Percentiles rank a stretch among this genome's conserved stretches.
Evolutionary conservation across 2,888 invertebrate species (phyloP).

Genomic region (Cryptocephalus primarius): DNA sequence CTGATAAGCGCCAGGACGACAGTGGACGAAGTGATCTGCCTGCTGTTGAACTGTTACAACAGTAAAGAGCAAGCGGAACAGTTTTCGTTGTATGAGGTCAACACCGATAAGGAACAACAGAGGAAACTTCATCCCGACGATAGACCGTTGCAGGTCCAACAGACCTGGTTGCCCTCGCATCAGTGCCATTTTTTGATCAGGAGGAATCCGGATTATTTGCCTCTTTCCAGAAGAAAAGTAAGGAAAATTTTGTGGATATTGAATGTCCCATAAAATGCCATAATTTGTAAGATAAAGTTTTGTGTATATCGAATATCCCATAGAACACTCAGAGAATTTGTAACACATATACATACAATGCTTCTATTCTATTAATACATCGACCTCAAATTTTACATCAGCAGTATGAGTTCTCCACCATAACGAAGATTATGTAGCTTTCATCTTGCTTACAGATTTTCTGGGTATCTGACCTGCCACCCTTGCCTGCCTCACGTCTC

Average conservation of each 20-base stretch:
- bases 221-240: slow-evolving; percentile 42
- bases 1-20: slow-evolving; percentile 83
- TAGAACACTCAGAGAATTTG: too few species aligned
- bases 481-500: slow-evolving; percentile 34
- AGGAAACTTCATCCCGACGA: slow-evolving; percentile 82
- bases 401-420: too few species aligned
- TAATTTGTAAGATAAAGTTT: background rate
- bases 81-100: slow-evolving; percentile 79
- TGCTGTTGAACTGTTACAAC: slow-evolving; percentile 76
- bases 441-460: slow-evolving; percentile 39
- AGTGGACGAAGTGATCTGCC: slow-evolving; percentile 74
- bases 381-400: too few species aligned
- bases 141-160: slow-evolving; percentile 70
- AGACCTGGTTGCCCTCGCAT: slow-evolving; percentile 52
- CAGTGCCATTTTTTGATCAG: slow-evolving; percentile 75
- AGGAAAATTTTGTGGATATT: background rate
- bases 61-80: slow-evolving; percentile 74
- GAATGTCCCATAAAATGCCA: too few species aligned
- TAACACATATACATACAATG: too few species aligned
- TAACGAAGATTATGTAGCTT: too few species aligned
- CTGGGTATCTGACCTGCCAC: slow-evolving; percentile 44
- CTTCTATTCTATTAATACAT: too few species aligned
- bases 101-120: slow-evolving; percentile 69
- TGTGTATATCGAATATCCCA: too few species aligned
- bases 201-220: slow-evolving; percentile 67